Evolutionary conservation across 1,140 invertebrate genomes (phyloP).

Genomic region (Habropoda laboriosa): DNA sequence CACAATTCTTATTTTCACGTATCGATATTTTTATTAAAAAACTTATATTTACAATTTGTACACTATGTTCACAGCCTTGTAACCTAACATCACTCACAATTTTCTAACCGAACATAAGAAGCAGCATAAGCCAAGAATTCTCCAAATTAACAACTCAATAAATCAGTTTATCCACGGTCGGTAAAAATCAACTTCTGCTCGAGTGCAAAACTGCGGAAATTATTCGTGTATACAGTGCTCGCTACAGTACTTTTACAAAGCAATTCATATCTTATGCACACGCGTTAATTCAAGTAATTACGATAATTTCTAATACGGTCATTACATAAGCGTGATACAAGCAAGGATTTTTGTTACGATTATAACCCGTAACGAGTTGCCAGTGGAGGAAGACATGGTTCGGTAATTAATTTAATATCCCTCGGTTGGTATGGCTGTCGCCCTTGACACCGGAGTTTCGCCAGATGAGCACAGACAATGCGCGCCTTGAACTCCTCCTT

Average conservation of each 20-base stretch:
- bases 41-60: too few relatives aligned
- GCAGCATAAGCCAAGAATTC: neutral
- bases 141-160: neutral
- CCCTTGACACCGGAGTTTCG: constrained; percentile 77
- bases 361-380: neutral
- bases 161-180: neutral
- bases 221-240: neutral
- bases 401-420: constrained; percentile 66
- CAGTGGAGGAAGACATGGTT: constrained; percentile 43
- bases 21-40: too few relatives aligned
- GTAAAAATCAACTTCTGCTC: neutral
- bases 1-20: too few relatives aligned
- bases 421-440: constrained; percentile 29
- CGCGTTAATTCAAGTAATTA: neutral
- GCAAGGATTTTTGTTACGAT: constrained; percentile 5
- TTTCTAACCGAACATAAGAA: too few relatives aligned
- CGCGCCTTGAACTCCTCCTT: constrained; percentile 68
- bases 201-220: neutral
- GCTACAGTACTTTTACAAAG: neutral
- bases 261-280: neutral
- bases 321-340: constrained; percentile 2
- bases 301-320: too few relatives aligned
- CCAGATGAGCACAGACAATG: constrained; percentile 75
- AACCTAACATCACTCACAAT: too few relatives aligned
- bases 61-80: too few relatives aligned